Conservation (phyloP, 37 sponge, comb jelly and placozoan species). For the Halichondria panicea region DNA sequence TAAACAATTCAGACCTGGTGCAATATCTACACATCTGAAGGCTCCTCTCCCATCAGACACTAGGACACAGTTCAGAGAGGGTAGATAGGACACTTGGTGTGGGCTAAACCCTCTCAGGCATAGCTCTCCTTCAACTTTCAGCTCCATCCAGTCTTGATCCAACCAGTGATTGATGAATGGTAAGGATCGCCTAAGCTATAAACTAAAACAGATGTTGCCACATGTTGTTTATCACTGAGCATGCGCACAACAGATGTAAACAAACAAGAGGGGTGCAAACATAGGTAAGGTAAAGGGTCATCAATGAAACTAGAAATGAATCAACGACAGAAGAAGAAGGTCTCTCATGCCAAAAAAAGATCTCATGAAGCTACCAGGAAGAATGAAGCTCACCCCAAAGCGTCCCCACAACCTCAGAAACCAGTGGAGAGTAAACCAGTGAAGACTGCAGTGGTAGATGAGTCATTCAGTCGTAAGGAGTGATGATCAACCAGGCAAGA, state of each 20-base stretch:
- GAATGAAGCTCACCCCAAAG: background rate
- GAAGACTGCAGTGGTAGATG: background rate
- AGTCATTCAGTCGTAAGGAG: background rate
- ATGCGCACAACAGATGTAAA: too few species aligned
- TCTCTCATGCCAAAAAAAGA: constrained; percentile 32
- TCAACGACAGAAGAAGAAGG: constrained; percentile 50
- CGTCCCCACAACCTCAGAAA: background rate
- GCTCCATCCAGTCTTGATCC: constrained; percentile 10
- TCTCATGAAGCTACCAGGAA: constrained; percentile 10
- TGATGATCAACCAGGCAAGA: background rate
- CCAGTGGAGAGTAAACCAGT: background rate
- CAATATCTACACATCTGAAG: constrained; percentile 16
- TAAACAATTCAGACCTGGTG: too few species aligned
- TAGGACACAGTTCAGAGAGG: constrained; percentile 16
- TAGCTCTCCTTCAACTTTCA: constrained; percentile 1
- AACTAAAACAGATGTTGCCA: too few species aligned
- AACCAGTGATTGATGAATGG: too few species aligned
- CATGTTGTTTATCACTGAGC: too few species aligned
- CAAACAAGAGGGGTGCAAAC: too few species aligned
- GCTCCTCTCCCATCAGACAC: constrained; percentile 12
- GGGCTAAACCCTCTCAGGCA: constrained; percentile 12
- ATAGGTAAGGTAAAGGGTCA: too few species aligned
- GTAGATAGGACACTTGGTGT: constrained; percentile 9
- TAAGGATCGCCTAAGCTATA: too few species aligned
- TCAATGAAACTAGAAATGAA: background rate